phyloP scores from a whole-genome alignment of 2,113 vertebrate genomes.

The Xyrauchen texanus region DNA sequence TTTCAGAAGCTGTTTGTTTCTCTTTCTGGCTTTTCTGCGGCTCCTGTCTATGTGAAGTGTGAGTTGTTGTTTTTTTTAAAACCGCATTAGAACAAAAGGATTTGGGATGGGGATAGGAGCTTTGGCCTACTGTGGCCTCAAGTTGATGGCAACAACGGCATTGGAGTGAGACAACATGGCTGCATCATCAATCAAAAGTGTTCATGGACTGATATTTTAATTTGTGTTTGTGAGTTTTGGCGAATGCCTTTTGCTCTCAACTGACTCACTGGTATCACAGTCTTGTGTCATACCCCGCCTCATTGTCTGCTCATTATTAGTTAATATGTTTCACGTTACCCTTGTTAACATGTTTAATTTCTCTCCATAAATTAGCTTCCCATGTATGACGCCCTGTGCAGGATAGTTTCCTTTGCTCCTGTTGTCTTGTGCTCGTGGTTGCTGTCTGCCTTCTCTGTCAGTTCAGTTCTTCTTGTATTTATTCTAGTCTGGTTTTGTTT shows the following conservation, averaged over 20 bases:
- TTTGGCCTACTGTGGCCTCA: neutral
- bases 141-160: neutral
- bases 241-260: neutral
- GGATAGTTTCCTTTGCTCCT: no score
- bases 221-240: slow-evolving; percentile 6
- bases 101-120: neutral
- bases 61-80: slow-evolving; percentile 46
- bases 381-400: no score
- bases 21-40: slow-evolving; percentile 41
- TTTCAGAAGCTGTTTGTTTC: slow-evolving; percentile 13
- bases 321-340: no score
- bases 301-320: no score
- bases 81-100: slow-evolving; percentile 22
- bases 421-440: no score
- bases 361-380: no score
- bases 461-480: no score
- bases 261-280: neutral
- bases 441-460: no score
- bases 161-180: slow-evolving; percentile 14
- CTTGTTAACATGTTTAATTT: no score
- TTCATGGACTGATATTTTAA: neutral
- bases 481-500: no score
- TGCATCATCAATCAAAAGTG: slow-evolving; percentile 18
- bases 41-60: slow-evolving; percentile 41
- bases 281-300: no score